Evolutionary conservation across 2,113 vertebrate genomes (phyloP).

Genomic region (Rattus norvegicus): DNA sequence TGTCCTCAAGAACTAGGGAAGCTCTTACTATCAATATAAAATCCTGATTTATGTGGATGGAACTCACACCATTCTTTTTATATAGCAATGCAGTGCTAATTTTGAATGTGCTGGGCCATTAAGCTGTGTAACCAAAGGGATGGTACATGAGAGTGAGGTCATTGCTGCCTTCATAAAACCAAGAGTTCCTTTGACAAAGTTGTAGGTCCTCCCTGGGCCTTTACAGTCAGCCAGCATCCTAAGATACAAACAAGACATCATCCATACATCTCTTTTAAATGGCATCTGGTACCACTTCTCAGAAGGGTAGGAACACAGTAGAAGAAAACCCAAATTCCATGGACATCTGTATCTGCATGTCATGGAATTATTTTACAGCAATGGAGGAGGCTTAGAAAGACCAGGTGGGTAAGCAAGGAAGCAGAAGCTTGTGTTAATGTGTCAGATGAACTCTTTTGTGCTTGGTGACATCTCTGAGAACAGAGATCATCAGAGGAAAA

Average conservation of each 20-base stretch:
- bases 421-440: neutral
- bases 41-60: neutral
- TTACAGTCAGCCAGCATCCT: accelerated
- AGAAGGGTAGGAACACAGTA: accelerated
- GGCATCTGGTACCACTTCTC: neutral
- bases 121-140: accelerated
- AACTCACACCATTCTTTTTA: neutral
- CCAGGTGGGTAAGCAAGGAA: neutral
- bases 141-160: accelerated
- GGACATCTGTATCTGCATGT: neutral
- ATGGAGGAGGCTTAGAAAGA: neutral
- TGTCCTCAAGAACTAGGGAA: too few species aligned
- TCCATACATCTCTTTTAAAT: neutral
- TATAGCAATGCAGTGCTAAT: too few species aligned
- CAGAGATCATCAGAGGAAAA: neutral
- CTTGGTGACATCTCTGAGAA: too few species aligned
- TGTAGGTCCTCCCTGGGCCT: neutral
- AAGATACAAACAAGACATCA: neutral
- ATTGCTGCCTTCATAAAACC: neutral
- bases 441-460: neutral
- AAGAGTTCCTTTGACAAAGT: neutral
- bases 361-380: neutral
- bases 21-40: neutral
- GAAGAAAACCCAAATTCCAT: neutral
- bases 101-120: neutral